These are phyloP conservation scores for Upupa epops DNA, from an alignment of 2,113 vertebrate species.

Conservation along the genomic window DNA sequence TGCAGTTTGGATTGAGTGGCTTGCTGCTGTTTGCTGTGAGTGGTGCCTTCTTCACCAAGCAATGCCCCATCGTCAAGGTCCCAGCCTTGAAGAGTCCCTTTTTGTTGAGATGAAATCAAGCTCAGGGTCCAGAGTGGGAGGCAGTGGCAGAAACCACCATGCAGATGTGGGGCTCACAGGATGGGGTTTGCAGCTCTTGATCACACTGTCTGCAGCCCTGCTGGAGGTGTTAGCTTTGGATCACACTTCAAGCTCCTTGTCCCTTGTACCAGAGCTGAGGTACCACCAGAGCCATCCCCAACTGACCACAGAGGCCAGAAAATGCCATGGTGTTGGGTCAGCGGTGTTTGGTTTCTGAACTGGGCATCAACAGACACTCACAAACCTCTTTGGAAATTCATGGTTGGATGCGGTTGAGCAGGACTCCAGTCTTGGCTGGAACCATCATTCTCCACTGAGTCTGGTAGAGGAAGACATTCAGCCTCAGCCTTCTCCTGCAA, in stretches of 20 bases:
- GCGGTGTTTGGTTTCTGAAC: background rate
- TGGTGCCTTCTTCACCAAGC: background rate
- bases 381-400: background rate
- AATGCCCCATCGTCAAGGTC: background rate
- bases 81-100: background rate
- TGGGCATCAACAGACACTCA: background rate
- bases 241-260: background rate
- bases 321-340: background rate
- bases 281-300: background rate
- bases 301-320: background rate
- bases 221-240: background rate
- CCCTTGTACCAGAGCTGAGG: background rate
- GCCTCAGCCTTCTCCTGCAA: background rate
- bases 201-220: background rate
- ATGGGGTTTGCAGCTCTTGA: background rate
- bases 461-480: background rate
- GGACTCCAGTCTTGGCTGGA: background rate
- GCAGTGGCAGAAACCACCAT: rapidly evolving
- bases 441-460: background rate
- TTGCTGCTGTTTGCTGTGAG: background rate
- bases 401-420: background rate
- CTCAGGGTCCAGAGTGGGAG: background rate
- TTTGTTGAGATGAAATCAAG: background rate
- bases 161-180: background rate
- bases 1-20: background rate